Evolutionary conservation across 2,113 vertebrate species (phyloP).

Genomic region (Bubo blakistoni): DNA sequence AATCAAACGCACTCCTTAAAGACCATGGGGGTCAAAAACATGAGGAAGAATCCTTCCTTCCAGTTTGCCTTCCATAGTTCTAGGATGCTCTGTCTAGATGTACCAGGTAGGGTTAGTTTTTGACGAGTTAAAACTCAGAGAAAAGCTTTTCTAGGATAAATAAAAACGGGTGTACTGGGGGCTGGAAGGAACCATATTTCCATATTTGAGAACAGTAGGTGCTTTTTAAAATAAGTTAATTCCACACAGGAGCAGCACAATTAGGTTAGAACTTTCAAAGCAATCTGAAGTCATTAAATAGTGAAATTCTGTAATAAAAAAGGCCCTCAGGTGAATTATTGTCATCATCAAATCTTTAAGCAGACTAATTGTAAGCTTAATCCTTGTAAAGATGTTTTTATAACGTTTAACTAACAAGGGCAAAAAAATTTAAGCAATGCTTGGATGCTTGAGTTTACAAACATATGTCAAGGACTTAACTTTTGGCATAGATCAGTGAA

Average conservation of each 20-base stretch:
- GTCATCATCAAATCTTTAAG: neutral
- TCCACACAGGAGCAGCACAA: neutral
- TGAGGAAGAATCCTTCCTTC: neutral
- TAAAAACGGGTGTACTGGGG: fast-evolving
- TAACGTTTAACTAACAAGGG: neutral
- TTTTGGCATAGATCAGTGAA: neutral
- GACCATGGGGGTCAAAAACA: neutral
- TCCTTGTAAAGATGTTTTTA: neutral
- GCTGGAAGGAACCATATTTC: neutral
- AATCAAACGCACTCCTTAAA: neutral
- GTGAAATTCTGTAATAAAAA: neutral
- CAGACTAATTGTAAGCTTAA: neutral
- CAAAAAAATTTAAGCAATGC: neutral
- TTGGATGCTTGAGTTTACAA: neutral
- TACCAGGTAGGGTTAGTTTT: neutral
- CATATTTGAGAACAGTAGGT: neutral
- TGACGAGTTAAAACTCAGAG: neutral
- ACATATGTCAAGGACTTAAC: neutral
- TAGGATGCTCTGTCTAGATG: neutral
- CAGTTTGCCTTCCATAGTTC: neutral
- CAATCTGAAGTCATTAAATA: neutral
- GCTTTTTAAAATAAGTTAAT: neutral
- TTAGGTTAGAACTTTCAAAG: neutral
- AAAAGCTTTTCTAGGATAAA: neutral
- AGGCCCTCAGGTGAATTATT: neutral